These are phyloP conservation scores for Ariopsis seemanni DNA, from an alignment of 2,113 vertebrate genomes.

Conservation along the genomic window DNA sequence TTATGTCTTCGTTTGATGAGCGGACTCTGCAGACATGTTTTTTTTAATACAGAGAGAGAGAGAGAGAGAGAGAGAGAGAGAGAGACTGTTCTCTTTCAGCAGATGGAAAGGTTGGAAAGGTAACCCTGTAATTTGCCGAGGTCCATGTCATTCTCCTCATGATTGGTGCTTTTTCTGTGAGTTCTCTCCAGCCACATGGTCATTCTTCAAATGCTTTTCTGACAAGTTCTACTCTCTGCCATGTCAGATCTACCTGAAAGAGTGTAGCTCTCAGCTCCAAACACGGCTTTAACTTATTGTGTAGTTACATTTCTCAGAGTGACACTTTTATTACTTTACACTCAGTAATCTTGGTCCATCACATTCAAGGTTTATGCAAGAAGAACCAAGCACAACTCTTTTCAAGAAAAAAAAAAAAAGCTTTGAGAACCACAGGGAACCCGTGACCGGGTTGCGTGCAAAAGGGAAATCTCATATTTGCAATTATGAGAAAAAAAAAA, in stretches of 20 bases:
- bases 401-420: not conserved
- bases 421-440: not conserved
- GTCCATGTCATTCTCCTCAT: slow-evolving; percentile 33
- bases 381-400: not conserved
- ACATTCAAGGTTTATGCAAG: slow-evolving; percentile 23
- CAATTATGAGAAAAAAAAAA: not conserved
- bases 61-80: not conserved
- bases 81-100: slow-evolving; percentile 22
- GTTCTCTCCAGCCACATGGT: slow-evolving; percentile 29
- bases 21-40: too few species aligned
- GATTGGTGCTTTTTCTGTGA: slow-evolving; percentile 35
- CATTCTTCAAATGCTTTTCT: slow-evolving; percentile 43
- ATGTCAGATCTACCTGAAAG: slow-evolving; percentile 27
- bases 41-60: not conserved
- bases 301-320: slow-evolving; percentile 43
- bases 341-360: slow-evolving; percentile 5
- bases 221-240: slow-evolving; percentile 30
- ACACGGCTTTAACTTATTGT: slow-evolving; percentile 42
- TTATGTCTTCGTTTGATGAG: slow-evolving; percentile 40
- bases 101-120: slow-evolving; percentile 40
- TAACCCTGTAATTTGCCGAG: slow-evolving; percentile 31
- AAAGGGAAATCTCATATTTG: not conserved
- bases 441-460: not conserved
- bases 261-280: slow-evolving; percentile 10
- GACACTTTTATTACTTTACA: slow-evolving; percentile 46